Base-by-base conservation (phyloP, 1,140 invertebrate species). In the Solenopsis fugax region DNA sequence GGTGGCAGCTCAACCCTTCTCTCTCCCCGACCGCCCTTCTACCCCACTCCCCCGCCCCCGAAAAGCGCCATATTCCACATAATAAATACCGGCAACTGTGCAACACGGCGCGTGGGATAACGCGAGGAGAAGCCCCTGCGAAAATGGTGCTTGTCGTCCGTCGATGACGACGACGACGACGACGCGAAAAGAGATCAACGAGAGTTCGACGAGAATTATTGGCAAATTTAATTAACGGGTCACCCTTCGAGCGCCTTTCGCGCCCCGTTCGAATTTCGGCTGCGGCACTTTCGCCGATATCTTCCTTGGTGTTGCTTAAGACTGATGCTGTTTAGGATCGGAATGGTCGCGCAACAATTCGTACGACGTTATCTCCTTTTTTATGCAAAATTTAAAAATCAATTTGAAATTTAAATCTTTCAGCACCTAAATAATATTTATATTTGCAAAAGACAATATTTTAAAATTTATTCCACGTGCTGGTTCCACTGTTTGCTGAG, bases 11-110 rank as follows among this genome's bases (percentile, higher is more conserved):
- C 34, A 9, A 69, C 69, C 67, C 80, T 54, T n/a, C 87, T 72
- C 64, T 29, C 58, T 34, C 9, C 13, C 24, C 58, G 62, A 34
- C 67, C 60, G 41, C 50, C 64, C 69, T 21, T 50, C 88, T 85
- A 56, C 41, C 50, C 21, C 29, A 7, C 56, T 34, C 6, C n/a
- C 13, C 80, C 54, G 7, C 16, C 54, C 29, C 69, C 54, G 52
- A 60, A 29, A 73, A 84, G 80, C 80, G 80, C 80, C 69, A 84
- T 56, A 84, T 84, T 71, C 80, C 80, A 84, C 80, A 84, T 84
- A 84, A 84, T 84, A 84, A 84, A 84, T 84, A 84, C 80, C 80
- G 69, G 80, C 80, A 84, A 84, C 69, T 73, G 80, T 84, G 80
- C 80, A 84, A 84, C 80, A 58, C 80, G 80, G 67, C 56, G 52